Percentiles rank a stretch among this genome's conserved stretches.
These are phyloP conservation scores for Grammomys dolichurus DNA, from an alignment of 2,113 vertebrate species.

Conservation along the genomic window DNA sequence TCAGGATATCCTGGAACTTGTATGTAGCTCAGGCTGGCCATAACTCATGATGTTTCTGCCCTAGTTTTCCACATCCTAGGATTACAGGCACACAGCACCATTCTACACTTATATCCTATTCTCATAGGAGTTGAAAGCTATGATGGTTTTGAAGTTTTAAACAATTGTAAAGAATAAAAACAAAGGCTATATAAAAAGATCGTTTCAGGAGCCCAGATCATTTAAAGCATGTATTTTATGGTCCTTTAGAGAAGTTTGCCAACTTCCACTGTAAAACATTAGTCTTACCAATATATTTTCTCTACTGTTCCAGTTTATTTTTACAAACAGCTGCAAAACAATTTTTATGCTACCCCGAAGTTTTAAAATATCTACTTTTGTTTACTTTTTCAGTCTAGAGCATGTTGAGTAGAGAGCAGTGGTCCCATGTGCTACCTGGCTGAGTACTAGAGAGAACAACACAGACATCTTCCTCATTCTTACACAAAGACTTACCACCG, in stretches of 20 bases:
- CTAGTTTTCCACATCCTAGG: neutral
- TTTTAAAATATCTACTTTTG: neutral
- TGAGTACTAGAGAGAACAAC: slow-evolving; percentile 6
- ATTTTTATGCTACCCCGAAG: neutral
- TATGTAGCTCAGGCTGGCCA: neutral
- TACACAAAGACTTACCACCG: slow-evolving; percentile 9
- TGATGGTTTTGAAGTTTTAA: neutral
- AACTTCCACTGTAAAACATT: neutral
- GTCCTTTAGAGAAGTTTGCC: neutral
- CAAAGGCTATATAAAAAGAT: neutral
- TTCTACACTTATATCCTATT: neutral
- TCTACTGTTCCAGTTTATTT: neutral
- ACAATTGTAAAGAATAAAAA: neutral
- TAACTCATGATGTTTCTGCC: neutral
- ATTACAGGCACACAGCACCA: neutral
- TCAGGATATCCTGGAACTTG: neutral
- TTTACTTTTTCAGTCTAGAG: slow-evolving; percentile 30
- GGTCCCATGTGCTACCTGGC: neutral
- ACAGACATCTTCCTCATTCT: slow-evolving; percentile 37
- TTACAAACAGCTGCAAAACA: neutral
- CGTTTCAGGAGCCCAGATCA: neutral
- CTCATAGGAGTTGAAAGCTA: neutral
- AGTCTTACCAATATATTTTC: neutral
- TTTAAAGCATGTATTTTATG: neutral
- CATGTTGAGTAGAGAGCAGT: neutral